phyloP scores from a whole-genome alignment of 2,113 vertebrate species.

The Ellobius talpinus region DNA sequence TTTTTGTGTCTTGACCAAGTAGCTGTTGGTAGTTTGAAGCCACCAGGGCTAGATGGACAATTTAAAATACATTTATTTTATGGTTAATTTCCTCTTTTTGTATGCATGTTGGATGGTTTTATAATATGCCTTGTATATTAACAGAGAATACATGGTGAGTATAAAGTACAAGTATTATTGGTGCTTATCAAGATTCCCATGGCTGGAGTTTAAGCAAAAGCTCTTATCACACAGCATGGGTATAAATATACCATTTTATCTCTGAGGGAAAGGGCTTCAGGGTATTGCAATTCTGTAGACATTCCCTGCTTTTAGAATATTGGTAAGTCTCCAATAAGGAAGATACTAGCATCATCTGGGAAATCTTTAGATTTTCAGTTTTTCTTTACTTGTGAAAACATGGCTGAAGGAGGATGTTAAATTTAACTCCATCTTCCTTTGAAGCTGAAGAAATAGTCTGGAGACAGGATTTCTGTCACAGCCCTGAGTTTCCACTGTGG shows the following conservation, averaged over 20 bases:
- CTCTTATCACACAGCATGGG: background rate
- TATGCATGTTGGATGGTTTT: background rate
- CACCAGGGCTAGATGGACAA: background rate
- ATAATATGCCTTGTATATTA: background rate
- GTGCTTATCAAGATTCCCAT: background rate
- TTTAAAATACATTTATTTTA: background rate
- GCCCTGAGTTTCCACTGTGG: background rate
- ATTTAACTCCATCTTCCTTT: slow-evolving; percentile 36
- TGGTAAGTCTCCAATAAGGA: slow-evolving; percentile 21
- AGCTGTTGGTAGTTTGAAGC: background rate
- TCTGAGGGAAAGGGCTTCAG: background rate
- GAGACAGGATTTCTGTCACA: slow-evolving; percentile 28
- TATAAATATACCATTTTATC: background rate
- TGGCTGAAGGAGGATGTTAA: background rate
- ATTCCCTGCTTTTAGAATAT: background rate
- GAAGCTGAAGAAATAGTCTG: slow-evolving; percentile 29
- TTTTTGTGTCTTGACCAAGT: background rate
- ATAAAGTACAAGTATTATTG: background rate
- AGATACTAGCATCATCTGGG: background rate
- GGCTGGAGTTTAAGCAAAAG: background rate
- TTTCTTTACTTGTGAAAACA: slow-evolving; percentile 47
- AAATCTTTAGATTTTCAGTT: slow-evolving; percentile 35
- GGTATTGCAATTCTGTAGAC: background rate
- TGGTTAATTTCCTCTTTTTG: background rate
- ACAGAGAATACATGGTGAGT: background rate